phyloP scores from a whole-genome alignment of 2,888 invertebrate genomes.

The Uloborus plumipes region DNA sequence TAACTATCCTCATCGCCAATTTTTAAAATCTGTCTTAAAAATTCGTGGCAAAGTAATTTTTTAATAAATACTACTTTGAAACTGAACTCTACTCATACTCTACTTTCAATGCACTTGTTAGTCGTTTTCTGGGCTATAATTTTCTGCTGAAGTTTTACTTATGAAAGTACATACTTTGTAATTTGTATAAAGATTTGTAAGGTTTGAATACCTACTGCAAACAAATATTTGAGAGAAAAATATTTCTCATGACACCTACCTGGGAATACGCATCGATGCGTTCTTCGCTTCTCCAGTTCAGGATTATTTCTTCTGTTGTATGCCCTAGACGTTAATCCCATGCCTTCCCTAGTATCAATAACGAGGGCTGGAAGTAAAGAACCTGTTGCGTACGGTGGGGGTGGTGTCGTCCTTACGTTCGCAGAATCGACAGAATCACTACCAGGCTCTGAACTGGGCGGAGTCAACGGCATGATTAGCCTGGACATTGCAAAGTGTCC shows the following conservation, averaged over 20 bases:
- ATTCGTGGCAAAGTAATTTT: too few species aligned
- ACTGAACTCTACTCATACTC: too few species aligned
- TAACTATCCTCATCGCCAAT: too few species aligned
- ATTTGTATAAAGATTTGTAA: too few species aligned
- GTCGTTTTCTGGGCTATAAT: too few species aligned
- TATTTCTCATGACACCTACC: constrained; percentile 23
- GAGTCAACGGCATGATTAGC: constrained; percentile 43
- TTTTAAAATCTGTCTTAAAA: too few species aligned
- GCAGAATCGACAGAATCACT: constrained; percentile 73
- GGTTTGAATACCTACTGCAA: too few species aligned
- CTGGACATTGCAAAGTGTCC: constrained; percentile 39
- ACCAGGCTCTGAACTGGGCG: constrained; percentile 87
- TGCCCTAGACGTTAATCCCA: background rate
- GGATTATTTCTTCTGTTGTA: constrained; percentile 93
- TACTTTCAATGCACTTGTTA: too few species aligned
- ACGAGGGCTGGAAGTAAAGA: background rate
- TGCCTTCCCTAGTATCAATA: background rate
- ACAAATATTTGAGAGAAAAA: too few species aligned
- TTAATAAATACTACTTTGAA: too few species aligned
- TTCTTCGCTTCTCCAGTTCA: constrained; percentile 92
- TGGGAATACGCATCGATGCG: constrained; percentile 97
- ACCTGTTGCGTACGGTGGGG: constrained; percentile 29
- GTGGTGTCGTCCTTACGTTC: constrained; percentile 42
- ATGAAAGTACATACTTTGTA: background rate
- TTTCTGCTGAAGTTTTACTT: too few species aligned